Base-by-base conservation (phyloP, 2,113 vertebrate species). In the Anoplopoma fimbria region DNA sequence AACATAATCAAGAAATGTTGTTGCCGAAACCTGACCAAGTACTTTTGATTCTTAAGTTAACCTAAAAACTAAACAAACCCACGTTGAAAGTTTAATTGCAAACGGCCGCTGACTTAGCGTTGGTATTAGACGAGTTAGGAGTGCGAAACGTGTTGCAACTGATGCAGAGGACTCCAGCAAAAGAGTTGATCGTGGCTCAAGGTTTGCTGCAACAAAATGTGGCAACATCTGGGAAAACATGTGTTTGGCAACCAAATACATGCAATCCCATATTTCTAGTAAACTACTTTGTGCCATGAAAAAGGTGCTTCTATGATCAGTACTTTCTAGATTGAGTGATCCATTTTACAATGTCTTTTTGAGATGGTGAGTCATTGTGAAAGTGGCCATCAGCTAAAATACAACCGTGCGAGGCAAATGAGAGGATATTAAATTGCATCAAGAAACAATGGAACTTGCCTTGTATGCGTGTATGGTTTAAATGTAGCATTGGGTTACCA, bases 381-480 rank as follows among this genome's bases (percentile, higher is more conserved):
- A 67, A 64, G 17, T 49, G 17, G 78, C 31, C 6, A 14, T 65
- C 25, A 38, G 34, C 6, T 31, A 38, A n/a, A 19, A 6, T 3
- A 31, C 60, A 9, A 19, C 5, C 1, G 12, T n/a, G 29, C 8
- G 3, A 36, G 27, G 38, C 2, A 31, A 68, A 4, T 6, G 34
- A 67, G n/a, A 14, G 1, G 2, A 71, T 15, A 47, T 47, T 12
- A 4, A 10, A 40, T 58, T 78, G 5, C 29, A 34, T 19, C 19
- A 21, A 38, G 51, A 36, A 63, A 70, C 31, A 71, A 31, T 61
- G 25, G 10, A 19, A 29, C 38, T 29, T 15, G 1, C 4, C 17
- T 33, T 9, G 0, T 76, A 29, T 21, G 4, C 45, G 17, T 51
- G 23, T 75, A 61, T 13, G 47, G 79, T 72, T 84, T 82, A 33